Evolutionary conservation across 1,140 invertebrate species (phyloP).

Genomic region (Amyelois transitella): DNA sequence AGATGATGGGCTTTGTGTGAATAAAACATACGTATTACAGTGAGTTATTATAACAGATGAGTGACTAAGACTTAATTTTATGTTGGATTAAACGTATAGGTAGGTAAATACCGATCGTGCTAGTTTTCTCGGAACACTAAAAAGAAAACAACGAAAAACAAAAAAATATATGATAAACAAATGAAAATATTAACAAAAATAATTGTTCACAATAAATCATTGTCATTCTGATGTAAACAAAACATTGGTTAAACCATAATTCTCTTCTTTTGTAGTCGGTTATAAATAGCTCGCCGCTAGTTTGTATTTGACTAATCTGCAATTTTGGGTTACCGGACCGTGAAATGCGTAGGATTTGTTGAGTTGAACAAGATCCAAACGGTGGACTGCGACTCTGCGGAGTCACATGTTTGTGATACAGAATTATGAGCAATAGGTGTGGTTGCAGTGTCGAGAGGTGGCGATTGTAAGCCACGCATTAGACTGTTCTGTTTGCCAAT

Average conservation of each 20-base stretch:
- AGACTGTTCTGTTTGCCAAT: slow-evolving; percentile 37
- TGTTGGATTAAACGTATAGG: neutral
- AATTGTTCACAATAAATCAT: neutral
- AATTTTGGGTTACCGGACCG: neutral
- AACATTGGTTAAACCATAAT: neutral
- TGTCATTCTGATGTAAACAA: neutral
- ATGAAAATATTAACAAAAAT: neutral
- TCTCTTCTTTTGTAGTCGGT: neutral
- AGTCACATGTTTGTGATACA: slow-evolving; percentile 24
- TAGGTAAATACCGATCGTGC: neutral
- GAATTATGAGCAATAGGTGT: slow-evolving; percentile 29
- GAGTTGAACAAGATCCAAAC: slow-evolving; percentile 23
- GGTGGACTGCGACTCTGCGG: slow-evolving; percentile 16
- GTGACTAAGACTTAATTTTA: no score
- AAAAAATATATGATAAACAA: no score
- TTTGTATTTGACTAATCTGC: neutral
- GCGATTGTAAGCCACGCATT: slow-evolving; percentile 42
- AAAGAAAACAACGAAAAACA: neutral
- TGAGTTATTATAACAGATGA: no score
- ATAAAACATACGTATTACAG: no score
- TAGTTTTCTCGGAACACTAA: neutral
- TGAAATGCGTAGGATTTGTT: slow-evolving; percentile 20
- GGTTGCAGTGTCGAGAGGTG: slow-evolving; percentile 35
- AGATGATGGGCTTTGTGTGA: no score
- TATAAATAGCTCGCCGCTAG: neutral